A percentile compares a stretch with the other conserved stretches of the same genome.
Evolutionary conservation across 2,888 invertebrate species (phyloP).

Genomic region (Leucoma salicis): DNA sequence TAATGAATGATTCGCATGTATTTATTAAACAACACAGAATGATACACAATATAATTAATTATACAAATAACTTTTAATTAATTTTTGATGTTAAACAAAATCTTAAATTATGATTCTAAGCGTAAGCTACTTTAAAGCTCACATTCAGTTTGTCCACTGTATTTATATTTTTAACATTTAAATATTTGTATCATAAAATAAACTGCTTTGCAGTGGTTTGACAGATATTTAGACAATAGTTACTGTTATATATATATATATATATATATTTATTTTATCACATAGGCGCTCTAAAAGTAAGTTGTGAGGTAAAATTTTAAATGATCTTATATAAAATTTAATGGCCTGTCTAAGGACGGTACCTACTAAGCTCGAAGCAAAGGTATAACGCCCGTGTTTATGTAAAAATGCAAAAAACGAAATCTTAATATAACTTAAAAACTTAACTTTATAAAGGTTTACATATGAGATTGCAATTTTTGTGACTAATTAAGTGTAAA

Average conservation of each 20-base stretch:
- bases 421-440: slow-evolving; percentile 39
- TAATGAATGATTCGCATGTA: slow-evolving; percentile 39
- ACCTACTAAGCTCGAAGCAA: slow-evolving; percentile 52
- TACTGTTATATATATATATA: slow-evolving; percentile 18
- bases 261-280: no score
- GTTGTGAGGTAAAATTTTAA: not conserved
- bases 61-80: slow-evolving; percentile 10
- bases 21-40: slow-evolving; percentile 46
- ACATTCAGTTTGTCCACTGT: slow-evolving; percentile 5
- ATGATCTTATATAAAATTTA: slow-evolving; percentile 10
- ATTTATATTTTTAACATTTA: slow-evolving; percentile 22
- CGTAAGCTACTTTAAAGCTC: slow-evolving; percentile 12
- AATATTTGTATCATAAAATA: slow-evolving; percentile 41
- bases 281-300: slow-evolving; percentile 5
- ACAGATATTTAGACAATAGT: slow-evolving; percentile 22
- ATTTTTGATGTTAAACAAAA: slow-evolving; percentile 1
- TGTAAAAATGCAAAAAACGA: slow-evolving; percentile 44
- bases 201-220: slow-evolving; percentile 45
- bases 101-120: not conserved
- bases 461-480: slow-evolving; percentile 39
- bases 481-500: slow-evolving; percentile 34
- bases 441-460: slow-evolving; percentile 27
- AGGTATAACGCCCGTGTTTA: slow-evolving; percentile 20
- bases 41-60: slow-evolving; percentile 22
- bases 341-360: slow-evolving; percentile 51